phyloP scores from a whole-genome alignment of 2,888 invertebrate species.

The Blastobasis lacticolella region DNA sequence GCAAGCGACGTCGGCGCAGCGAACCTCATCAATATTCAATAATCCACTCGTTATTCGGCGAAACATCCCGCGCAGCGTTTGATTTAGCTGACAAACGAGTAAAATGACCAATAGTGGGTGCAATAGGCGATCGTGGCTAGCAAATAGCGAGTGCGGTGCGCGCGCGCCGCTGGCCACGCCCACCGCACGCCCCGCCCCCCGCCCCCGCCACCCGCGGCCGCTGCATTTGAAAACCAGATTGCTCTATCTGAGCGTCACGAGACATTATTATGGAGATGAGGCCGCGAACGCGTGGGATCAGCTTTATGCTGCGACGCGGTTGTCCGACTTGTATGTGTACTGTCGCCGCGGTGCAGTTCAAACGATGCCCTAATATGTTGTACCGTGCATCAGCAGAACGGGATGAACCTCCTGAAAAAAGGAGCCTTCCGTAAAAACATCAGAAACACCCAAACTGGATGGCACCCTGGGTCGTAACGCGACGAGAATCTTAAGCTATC shows the following conservation, averaged over 20 bases:
- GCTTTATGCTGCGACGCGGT: too few species aligned
- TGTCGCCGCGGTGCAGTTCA: too few species aligned
- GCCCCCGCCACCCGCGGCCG: slow-evolving; percentile 20
- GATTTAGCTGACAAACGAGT: neutral
- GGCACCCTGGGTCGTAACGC: too few species aligned
- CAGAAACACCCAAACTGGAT: too few species aligned
- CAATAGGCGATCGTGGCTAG: slow-evolving; percentile 13
- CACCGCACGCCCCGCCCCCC: slow-evolving; percentile 17
- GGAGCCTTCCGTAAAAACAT: too few species aligned
- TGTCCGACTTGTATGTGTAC: too few species aligned
- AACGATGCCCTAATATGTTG: too few species aligned
- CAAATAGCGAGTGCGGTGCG: slow-evolving; percentile 28
- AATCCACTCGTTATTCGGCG: slow-evolving; percentile 2
- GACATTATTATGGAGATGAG: too few species aligned
- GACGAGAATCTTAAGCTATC: too few species aligned
- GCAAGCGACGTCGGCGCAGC: slow-evolving; percentile 1
- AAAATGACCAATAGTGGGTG: slow-evolving; percentile 8
- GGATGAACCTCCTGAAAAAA: too few species aligned
- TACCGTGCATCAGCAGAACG: too few species aligned
- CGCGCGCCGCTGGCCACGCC: slow-evolving; percentile 34
- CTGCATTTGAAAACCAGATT: neutral
- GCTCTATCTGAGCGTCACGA: neutral
- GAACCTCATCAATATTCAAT: slow-evolving; percentile 8
- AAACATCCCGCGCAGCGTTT: slow-evolving; percentile 1
- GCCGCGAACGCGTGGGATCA: too few species aligned